Conservation (phyloP, 2,113 vertebrate genomes). For the Recurvirostra avosetta region DNA sequence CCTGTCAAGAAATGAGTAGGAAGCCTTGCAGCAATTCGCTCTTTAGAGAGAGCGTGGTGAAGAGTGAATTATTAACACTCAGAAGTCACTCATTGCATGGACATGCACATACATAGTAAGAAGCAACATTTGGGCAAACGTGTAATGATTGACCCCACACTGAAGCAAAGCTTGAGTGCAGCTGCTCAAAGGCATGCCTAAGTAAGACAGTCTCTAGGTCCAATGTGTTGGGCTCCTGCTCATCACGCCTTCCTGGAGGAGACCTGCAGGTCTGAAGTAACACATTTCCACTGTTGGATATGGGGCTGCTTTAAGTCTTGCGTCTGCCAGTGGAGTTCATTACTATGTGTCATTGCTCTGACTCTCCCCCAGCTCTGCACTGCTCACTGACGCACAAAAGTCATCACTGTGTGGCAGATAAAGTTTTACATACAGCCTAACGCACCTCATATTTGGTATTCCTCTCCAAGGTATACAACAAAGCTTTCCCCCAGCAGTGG, state of each 20-base stretch:
- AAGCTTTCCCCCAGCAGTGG: background rate
- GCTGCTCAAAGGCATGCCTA: background rate
- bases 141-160: background rate
- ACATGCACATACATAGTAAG: background rate
- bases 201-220: background rate
- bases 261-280: background rate
- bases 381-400: background rate
- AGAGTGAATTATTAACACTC: background rate
- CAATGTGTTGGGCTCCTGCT: background rate
- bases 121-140: background rate
- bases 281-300: background rate
- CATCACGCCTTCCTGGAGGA: background rate
- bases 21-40: background rate
- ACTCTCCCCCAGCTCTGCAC: background rate
- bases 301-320: background rate
- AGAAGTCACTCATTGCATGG: too few relatives aligned
- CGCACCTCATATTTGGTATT: background rate
- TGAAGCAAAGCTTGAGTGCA: background rate
- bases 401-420: background rate
- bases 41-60: rapidly evolving
- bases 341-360: background rate
- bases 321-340: background rate
- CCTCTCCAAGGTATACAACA: background rate
- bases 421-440: background rate
- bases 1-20: background rate